These are phyloP conservation scores for Autographa pulchrina DNA, from an alignment of 2,888 invertebrate species.

Conservation along the genomic window DNA sequence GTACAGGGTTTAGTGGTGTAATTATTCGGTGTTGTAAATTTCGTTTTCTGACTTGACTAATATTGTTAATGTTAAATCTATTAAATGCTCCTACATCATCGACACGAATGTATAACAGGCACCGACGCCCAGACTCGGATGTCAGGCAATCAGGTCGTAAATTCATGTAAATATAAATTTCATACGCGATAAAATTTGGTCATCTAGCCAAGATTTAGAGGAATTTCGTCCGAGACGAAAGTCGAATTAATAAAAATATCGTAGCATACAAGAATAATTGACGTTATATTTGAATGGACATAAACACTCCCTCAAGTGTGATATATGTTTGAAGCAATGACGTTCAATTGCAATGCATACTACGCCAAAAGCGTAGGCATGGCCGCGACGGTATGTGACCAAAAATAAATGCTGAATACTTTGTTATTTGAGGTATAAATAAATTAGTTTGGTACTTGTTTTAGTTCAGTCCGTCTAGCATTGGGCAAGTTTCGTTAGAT, in stretches of 20 bases:
- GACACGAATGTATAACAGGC: background rate
- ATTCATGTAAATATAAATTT: background rate
- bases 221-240: constrained; percentile 4
- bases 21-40: background rate
- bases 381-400: constrained; percentile 41
- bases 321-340: constrained; percentile 39
- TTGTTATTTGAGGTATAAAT: constrained; percentile 57
- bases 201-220: constrained; percentile 19
- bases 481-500: background rate
- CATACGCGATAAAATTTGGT: constrained; percentile 19
- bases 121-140: background rate
- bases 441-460: constrained; percentile 29
- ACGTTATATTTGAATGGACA: constrained; percentile 23
- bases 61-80: background rate
- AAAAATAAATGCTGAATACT: constrained; percentile 54
- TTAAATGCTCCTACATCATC: background rate
- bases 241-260: constrained; percentile 5
- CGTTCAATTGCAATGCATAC: constrained; percentile 44
- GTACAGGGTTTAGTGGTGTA: background rate
- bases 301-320: constrained; percentile 33
- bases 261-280: constrained; percentile 11
- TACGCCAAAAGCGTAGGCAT: constrained; percentile 61
- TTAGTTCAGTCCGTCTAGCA: constrained; percentile 22
- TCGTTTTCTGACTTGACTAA: background rate
- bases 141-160: constrained; percentile 4